Evolutionary conservation across 2,797 vertebrate species (phyloP), one percentile per base, ranked within the genome.

Genomic region (Brotula barbata): DNA sequence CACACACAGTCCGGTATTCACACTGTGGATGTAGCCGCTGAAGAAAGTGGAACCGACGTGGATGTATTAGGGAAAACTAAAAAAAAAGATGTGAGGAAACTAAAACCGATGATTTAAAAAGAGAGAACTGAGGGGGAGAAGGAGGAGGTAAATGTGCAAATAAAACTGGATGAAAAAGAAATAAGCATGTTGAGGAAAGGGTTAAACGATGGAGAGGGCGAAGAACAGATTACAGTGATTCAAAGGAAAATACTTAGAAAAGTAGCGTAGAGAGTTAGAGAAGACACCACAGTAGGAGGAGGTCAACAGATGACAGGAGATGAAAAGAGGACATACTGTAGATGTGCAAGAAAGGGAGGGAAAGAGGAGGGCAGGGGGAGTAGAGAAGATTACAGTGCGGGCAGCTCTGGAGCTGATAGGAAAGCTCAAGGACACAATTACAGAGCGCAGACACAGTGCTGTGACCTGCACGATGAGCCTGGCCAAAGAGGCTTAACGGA

Each of bases 381-480:
- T 16, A 55, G 25, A 22, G 31, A n/a, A 34, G 31, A 67, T 44
- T 43, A 61, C 43, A 16, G 21, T 6, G 16, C 2, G 28, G 56
- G 53, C 54, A 40, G 37, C 40, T 23, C 53, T 42, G 37, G 14
- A 67, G 61, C 51, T 59, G 52, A 55, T 61, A 45, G 25, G 33
- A 40, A 62, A 64, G 53, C 71, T 81, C 54, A 83, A 81, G 75
- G 73, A 81, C 74, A 73, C 69, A 75, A 68, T 76, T 66, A 70
- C 52, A 50, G 43, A 46, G 60, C 65, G 60, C 42, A 51, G 65
- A 64, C 57, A 58, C 41, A 42, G 49, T 75, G 57, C 57, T 46
- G 39, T 64, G 50, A 59, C 61, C 36, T 21, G 54, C 48, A 69
- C 43, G 47, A 55, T 17, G 48, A 43, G 17, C 19, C 12, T 16